phyloP scores from a whole-genome alignment of 1,140 invertebrate species.

The Nasonia vitripennis region DNA sequence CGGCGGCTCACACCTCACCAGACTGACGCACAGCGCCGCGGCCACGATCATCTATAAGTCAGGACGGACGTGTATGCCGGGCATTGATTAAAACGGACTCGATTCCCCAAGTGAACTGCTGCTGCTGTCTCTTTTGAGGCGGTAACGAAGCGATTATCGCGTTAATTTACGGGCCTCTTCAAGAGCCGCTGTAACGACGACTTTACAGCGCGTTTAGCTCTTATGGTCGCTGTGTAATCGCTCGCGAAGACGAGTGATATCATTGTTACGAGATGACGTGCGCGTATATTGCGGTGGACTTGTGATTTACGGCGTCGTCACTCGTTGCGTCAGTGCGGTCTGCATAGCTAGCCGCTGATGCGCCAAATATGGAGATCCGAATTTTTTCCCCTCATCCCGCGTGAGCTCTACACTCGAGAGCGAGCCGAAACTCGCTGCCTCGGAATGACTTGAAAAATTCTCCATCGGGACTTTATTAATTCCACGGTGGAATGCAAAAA shows the following conservation, averaged over 20 bases:
- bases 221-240: neutral
- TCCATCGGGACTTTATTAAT: neutral
- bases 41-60: slow-evolving; percentile 8
- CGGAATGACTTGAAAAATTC: no score
- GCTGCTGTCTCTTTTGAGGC: no score
- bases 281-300: neutral
- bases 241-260: neutral
- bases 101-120: neutral
- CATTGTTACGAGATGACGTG: neutral
- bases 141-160: neutral
- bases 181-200: neutral
- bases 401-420: neutral
- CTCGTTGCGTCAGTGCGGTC: neutral
- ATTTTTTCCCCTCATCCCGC: neutral
- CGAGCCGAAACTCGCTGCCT: no score
- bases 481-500: neutral
- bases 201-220: neutral
- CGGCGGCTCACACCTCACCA: slow-evolving; percentile 63
- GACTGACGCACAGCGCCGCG: slow-evolving; percentile 4
- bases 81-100: slow-evolving; percentile 16
- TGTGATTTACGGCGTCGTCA: neutral
- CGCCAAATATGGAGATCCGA: neutral
- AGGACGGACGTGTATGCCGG: neutral
- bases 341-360: neutral
- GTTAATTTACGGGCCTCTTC: neutral